Evolutionary conservation across 2,113 vertebrate species (phyloP).

Genomic region (Ginglymostoma cirratum): DNA sequence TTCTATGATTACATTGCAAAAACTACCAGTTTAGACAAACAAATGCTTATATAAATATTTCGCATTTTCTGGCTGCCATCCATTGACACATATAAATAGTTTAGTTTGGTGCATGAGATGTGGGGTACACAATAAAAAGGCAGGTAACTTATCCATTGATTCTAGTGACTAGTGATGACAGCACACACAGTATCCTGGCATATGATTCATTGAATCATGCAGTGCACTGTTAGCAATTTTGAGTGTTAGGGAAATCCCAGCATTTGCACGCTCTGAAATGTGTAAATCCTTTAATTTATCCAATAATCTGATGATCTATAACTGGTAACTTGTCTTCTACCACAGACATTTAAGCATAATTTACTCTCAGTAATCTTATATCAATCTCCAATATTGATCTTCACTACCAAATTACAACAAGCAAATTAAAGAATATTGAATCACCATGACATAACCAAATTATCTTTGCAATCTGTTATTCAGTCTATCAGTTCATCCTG

Average conservation of each 20-base stretch:
- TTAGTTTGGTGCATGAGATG: background rate
- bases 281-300: background rate
- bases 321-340: background rate
- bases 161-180: background rate
- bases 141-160: background rate
- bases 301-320: background rate
- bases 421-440: background rate
- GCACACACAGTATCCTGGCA: background rate
- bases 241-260: background rate
- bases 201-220: background rate
- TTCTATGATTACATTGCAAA: background rate
- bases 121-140: background rate
- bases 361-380: background rate
- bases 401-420: background rate
- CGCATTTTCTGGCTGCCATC: background rate
- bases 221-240: background rate
- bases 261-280: background rate
- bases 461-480: background rate
- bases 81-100: background rate
- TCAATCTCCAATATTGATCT: background rate
- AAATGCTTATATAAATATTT: background rate
- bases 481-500: background rate
- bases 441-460: background rate
- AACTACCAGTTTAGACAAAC: background rate
- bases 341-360: background rate